These are phyloP conservation scores for Xiphophorus hellerii DNA, from an alignment of 2,113 vertebrate species.

Conservation along the genomic window DNA sequence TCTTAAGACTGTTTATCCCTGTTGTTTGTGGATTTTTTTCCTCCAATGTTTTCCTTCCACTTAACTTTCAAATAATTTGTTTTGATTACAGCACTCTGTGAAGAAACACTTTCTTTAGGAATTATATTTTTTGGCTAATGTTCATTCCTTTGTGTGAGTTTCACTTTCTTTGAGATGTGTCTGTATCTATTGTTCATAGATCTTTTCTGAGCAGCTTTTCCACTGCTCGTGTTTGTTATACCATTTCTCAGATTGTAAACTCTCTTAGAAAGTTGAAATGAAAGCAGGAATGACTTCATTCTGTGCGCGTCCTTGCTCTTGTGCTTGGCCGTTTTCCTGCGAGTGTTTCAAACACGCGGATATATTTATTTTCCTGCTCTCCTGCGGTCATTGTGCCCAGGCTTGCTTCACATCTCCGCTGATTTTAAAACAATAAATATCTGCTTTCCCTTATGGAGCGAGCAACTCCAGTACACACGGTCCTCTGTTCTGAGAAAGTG, in stretches of 20 bases:
- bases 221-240: not conserved
- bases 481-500: constrained; percentile 22
- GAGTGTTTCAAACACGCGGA: constrained; percentile 60
- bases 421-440: constrained; percentile 67
- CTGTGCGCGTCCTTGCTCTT: constrained; percentile 24
- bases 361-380: constrained; percentile 70
- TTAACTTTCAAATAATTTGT: not conserved
- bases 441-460: constrained; percentile 9
- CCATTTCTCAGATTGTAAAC: not conserved
- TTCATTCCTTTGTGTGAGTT: too few relatives aligned
- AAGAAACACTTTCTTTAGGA: not conserved
- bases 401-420: constrained; percentile 28
- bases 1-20: not conserved
- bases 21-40: not conserved
- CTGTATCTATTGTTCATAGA: not conserved
- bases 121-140: not conserved
- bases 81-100: not conserved
- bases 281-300: constrained; percentile 38
- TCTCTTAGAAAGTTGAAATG: not conserved
- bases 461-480: constrained; percentile 24
- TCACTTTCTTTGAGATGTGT: too few relatives aligned
- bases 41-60: not conserved
- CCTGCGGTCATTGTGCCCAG: constrained; percentile 56
- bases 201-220: not conserved
- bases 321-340: constrained; percentile 57